Conservation (phyloP, 2,888 invertebrate genomes). For the Mesorhabditis sp. region DNA sequence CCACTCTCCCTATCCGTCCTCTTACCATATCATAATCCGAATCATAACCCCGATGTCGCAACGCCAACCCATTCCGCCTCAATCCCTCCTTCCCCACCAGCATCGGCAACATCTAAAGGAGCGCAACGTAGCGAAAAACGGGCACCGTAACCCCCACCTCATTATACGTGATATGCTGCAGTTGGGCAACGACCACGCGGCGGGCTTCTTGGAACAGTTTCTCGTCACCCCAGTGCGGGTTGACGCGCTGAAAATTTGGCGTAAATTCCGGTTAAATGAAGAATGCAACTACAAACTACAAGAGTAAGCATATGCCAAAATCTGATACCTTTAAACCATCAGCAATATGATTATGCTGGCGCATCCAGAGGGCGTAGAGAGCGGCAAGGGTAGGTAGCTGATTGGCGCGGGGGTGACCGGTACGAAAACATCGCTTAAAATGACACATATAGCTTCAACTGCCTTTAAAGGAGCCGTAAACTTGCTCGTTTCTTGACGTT, state of each 20-base stretch:
- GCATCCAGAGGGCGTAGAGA: constrained; percentile 52
- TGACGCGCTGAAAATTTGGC: constrained; percentile 29
- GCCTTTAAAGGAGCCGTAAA: too few relatives aligned
- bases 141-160: constrained; percentile 34
- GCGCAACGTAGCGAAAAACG: constrained; percentile 6
- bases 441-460: too few relatives aligned
- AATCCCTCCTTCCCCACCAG: constrained; percentile 49
- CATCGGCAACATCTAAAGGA: constrained; percentile 46
- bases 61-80: constrained; percentile 29
- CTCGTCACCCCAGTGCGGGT: constrained; percentile 56
- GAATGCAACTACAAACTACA: neutral
- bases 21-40: constrained; percentile 66
- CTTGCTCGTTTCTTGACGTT: too few relatives aligned
- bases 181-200: constrained; percentile 60
- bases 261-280: constrained; percentile 2
- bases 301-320: neutral
- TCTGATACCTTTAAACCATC: constrained; percentile 25
- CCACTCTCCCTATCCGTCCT: neutral
- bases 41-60: constrained; percentile 65
- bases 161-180: constrained; percentile 65
- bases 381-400: constrained; percentile 31
- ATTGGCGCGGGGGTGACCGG: constrained; percentile 28
- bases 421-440: constrained; percentile 35
- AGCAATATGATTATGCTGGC: constrained; percentile 55
- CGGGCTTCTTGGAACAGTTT: constrained; percentile 59